phyloP scores from a whole-genome alignment of 2,888 invertebrate species.

The Catocala nupta region DNA sequence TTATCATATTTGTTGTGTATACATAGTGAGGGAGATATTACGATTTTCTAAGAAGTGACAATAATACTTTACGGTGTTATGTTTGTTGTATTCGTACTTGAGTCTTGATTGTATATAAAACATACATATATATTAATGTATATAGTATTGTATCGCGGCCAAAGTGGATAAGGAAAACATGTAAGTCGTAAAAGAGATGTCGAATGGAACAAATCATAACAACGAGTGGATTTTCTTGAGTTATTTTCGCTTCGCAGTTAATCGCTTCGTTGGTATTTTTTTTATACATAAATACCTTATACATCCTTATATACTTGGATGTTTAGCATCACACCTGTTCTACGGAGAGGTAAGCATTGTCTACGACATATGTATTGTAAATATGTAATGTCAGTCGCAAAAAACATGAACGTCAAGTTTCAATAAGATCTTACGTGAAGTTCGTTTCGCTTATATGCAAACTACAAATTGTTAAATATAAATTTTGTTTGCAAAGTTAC shows the following conservation, averaged over 20 bases:
- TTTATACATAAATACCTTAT: neutral
- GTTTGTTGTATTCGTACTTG: constrained; percentile 2
- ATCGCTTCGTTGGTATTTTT: constrained; percentile 5
- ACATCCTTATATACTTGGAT: too few species aligned
- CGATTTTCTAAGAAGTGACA: constrained; percentile 43
- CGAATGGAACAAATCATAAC: constrained; percentile 10
- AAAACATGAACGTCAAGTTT: too few species aligned
- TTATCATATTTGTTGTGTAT: neutral
- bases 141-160: constrained; percentile 12
- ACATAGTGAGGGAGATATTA: constrained; percentile 5
- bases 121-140: too few species aligned
- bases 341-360: too few species aligned
- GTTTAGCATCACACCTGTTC: too few species aligned
- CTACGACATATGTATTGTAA: too few species aligned
- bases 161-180: constrained; percentile 27
- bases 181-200: constrained; percentile 11
- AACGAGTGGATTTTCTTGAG: constrained; percentile 2
- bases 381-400: too few species aligned
- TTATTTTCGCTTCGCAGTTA: constrained; percentile 9
- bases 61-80: constrained; percentile 29
- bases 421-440: too few species aligned
- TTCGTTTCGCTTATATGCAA: too few species aligned
- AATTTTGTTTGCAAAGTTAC: too few species aligned
- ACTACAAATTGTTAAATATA: too few species aligned
- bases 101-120: neutral